These are phyloP conservation scores for Archaeoteleia sp. DNA, from an alignment of 2,888 invertebrate species.

Conservation along the genomic window DNA sequence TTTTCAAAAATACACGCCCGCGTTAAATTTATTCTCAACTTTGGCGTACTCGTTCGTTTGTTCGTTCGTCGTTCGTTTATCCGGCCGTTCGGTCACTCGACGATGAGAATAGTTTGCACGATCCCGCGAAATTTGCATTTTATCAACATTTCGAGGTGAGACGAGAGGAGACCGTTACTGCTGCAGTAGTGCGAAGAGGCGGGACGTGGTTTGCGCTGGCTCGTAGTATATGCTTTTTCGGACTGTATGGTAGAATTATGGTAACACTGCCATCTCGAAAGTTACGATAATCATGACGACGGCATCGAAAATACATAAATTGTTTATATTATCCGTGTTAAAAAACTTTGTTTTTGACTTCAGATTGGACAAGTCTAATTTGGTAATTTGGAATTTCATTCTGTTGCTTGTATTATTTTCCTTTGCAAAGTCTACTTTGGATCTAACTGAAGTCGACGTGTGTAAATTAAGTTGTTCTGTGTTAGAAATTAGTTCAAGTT, in stretches of 20 bases:
- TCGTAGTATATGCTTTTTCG: too few species aligned
- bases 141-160: slow-evolving; percentile 43
- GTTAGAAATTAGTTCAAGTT: too few species aligned
- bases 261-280: slow-evolving; percentile 21
- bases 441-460: too few species aligned
- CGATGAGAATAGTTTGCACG: slow-evolving; percentile 44
- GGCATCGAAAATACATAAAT: slow-evolving; percentile 10
- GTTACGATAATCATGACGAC: slow-evolving; percentile 19
- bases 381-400: too few species aligned
- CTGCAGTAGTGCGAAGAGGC: slow-evolving; percentile 17
- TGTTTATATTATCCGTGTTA: too few species aligned
- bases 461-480: too few species aligned
- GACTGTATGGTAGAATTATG: slow-evolving; percentile 20
- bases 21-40: slow-evolving; percentile 34
- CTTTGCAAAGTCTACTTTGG: too few species aligned
- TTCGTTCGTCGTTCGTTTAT: slow-evolving; percentile 38
- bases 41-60: slow-evolving; percentile 24
- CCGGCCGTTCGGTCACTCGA: slow-evolving; percentile 35
- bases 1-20: slow-evolving; percentile 18
- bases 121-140: slow-evolving; percentile 50
- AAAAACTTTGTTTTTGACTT: too few species aligned
- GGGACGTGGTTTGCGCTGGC: slow-evolving; percentile 3
- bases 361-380: too few species aligned
- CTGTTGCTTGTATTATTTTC: too few species aligned
- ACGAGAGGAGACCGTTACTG: slow-evolving; percentile 15